Evolutionary conservation across 2,888 invertebrate genomes (phyloP).

Genomic region (Patella ulyssiponensis): DNA sequence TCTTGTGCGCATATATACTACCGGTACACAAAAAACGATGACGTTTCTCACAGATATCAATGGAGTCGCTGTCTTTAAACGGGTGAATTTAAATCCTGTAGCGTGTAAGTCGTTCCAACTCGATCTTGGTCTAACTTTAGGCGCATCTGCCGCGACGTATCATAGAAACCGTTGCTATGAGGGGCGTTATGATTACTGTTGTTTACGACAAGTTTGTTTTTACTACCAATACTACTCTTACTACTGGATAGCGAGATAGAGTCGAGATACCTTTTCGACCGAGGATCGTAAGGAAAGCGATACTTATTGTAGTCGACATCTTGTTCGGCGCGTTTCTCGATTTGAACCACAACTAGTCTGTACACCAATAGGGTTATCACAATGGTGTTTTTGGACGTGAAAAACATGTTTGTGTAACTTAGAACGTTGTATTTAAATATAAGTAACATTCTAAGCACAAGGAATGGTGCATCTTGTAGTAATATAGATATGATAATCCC

Average conservation of each 20-base stretch:
- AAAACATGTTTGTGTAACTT: constrained; percentile 96
- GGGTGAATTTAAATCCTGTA: not conserved
- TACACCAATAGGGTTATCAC: constrained; percentile 91
- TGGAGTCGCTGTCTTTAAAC: not conserved
- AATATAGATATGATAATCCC: constrained; percentile 90
- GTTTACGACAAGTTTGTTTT: constrained; percentile 27
- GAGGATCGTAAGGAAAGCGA: constrained; percentile 12
- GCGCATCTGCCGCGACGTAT: constrained; percentile 9
- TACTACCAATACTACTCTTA: constrained; percentile 23
- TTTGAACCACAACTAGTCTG: constrained; percentile 76
- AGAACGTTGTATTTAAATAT: constrained; percentile 90
- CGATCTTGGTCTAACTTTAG: not conserved
- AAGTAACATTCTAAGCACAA: constrained; percentile 85
- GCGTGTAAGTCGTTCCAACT: not conserved
- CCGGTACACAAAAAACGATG: too few species aligned
- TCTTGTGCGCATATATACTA: too few species aligned
- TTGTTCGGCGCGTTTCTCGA: constrained; percentile 32
- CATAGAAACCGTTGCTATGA: constrained; percentile 29
- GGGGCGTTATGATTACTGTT: constrained; percentile 16
- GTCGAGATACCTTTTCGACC: constrained; percentile 14
- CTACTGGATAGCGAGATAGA: constrained; percentile 23
- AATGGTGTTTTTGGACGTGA: constrained; percentile 91
- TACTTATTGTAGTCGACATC: constrained; percentile 11
- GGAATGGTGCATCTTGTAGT: constrained; percentile 87
- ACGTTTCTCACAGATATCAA: too few species aligned